Conservation (phyloP, 1,140 invertebrate genomes). For the Apis florea region DNA sequence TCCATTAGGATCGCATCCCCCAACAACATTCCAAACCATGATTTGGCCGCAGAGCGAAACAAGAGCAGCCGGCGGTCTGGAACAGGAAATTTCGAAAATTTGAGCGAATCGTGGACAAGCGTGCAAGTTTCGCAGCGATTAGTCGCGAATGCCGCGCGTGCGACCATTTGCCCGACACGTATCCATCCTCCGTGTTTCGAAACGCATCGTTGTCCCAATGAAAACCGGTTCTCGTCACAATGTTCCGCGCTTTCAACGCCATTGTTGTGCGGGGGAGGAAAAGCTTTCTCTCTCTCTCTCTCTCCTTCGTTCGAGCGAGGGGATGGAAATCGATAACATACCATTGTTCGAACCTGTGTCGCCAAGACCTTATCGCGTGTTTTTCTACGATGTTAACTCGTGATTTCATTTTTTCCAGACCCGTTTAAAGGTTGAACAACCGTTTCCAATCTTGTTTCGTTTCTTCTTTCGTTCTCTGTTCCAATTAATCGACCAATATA, state of each 20-base stretch:
- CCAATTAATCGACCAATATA: background rate
- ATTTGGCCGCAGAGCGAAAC: background rate
- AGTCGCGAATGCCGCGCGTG: background rate
- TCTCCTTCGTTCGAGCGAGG: background rate
- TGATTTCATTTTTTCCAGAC: background rate
- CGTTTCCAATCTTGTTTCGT: background rate
- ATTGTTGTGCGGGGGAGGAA: background rate
- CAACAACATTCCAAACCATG: background rate
- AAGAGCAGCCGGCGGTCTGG: background rate
- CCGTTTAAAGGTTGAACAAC: too few relatives aligned
- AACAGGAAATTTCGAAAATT: constrained; percentile 2
- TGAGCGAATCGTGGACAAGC: background rate
- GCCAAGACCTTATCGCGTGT: background rate
- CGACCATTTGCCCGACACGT: background rate
- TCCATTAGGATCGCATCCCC: too few relatives aligned
- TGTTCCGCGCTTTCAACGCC: background rate
- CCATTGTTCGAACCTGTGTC: background rate
- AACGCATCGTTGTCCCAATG: background rate
- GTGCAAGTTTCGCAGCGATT: background rate
- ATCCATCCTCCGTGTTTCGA: background rate
- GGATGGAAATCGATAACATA: background rate
- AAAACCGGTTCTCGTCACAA: background rate
- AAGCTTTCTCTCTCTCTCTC: background rate
- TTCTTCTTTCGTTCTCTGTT: background rate
- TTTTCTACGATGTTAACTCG: background rate